Base-by-base conservation (phyloP, 92 coral and sea anemone genomes). In the Epizoanthus scotinus region DNA sequence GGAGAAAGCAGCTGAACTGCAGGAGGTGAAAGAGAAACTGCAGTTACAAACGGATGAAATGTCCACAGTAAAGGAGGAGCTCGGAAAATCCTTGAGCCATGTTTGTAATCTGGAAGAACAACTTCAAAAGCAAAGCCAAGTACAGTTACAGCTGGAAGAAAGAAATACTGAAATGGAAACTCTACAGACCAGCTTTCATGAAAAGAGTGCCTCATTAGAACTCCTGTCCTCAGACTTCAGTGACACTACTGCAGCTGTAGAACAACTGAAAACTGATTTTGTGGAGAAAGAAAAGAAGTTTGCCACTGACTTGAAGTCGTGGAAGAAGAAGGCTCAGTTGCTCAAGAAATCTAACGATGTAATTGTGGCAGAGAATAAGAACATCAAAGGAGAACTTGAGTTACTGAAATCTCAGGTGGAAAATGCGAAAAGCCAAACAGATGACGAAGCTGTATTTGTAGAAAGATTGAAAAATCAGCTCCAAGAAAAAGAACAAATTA, bases 311-410 rank as follows among this genome's bases (percentile, higher is more conserved):
- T 77, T 90, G 53, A 87, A 84, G 21, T 84, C 83, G 18, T 83
- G 88, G 87, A 91, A 85, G 84, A 93, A 90, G 64, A 88, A 89
- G 49, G 91, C 94, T 4, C 88, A 90, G 52, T 78, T 83, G 7
- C 71, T 95, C 15, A 91, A 89, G 84, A 91, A 88, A 69, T 79
- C 89, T 0, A 77, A 75, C 53, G 95, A 93, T 38, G 61, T 63
- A 34, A 66, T 93, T 27, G 68, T 69, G 50, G 74, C 88, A 64
- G 98, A 95, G 57, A 93, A 87, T 31, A 87, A 78, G 20, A 86
- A 67, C 31, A 22, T 67, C 63, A 90, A 87, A 77, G 91, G 86
- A 21, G 88, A 87, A 56, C 74, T 86, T 27, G 91, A 82, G 21
- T 29, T 49, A 1, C 44, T 86, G 15, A 56, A 81, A 58, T 55